Conservation (phyloP, 2,113 vertebrate genomes). For the Xenopus borealis region DNA sequence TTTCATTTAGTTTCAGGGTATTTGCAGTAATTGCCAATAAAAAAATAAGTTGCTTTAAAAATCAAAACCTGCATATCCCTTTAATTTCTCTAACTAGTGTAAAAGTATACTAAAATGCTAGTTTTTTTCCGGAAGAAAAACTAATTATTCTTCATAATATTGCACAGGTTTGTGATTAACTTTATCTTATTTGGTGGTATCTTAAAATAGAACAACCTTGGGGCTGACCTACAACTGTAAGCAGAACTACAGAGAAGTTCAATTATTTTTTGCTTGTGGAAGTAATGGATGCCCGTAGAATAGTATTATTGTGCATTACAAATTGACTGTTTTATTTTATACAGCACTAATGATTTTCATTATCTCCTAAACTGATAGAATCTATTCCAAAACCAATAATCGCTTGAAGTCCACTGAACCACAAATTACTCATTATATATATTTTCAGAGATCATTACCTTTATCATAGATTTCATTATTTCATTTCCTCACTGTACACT, state of each 20-base stretch:
- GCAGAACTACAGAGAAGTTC: slow-evolving; percentile 33
- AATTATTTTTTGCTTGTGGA: slow-evolving; percentile 53
- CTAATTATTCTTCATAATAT: too few species aligned
- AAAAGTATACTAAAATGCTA: too few species aligned
- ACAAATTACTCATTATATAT: slow-evolving; percentile 76
- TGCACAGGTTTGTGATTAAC: not conserved
- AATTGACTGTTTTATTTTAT: slow-evolving; percentile 63
- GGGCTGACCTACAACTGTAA: slow-evolving; percentile 24
- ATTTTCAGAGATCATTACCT: slow-evolving; percentile 79
- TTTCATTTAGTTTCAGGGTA: too few species aligned
- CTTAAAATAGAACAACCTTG: slow-evolving; percentile 26
- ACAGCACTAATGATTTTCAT: slow-evolving; percentile 70
- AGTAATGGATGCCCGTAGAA: slow-evolving; percentile 53
- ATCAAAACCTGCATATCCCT: too few species aligned
- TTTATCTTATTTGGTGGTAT: not conserved
- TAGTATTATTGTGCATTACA: slow-evolving; percentile 53
- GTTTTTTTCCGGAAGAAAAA: too few species aligned
- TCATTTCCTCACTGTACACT: slow-evolving; percentile 57
- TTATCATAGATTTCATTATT: slow-evolving; percentile 66
- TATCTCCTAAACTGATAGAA: slow-evolving; percentile 73
- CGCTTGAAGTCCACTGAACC: slow-evolving; percentile 73
- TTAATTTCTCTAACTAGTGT: too few species aligned
- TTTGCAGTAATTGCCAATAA: too few species aligned
- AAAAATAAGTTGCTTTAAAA: too few species aligned
- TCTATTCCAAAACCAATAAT: slow-evolving; percentile 76